These are phyloP conservation scores for Brachyhypopomus gauderio DNA, from an alignment of 2,113 vertebrate genomes.

Conservation along the genomic window DNA sequence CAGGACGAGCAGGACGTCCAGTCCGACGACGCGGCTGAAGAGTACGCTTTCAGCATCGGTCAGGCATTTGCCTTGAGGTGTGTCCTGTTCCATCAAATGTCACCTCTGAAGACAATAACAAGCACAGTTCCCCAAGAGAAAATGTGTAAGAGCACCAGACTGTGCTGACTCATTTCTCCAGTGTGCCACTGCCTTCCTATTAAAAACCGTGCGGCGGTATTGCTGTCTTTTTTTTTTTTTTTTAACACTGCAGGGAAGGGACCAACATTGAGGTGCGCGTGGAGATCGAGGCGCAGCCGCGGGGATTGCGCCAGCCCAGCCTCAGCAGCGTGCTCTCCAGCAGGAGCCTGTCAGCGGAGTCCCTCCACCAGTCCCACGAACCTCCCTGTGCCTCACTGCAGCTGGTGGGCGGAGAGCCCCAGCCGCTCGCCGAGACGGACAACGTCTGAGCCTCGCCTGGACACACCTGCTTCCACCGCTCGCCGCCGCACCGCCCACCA, in stretches of 20 bases:
- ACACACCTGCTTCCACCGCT: slow-evolving; percentile 58
- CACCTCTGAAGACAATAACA: background rate
- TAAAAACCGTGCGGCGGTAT: background rate
- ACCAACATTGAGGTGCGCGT: slow-evolving; percentile 82
- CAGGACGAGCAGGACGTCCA: slow-evolving; percentile 58
- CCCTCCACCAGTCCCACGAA: slow-evolving; percentile 75
- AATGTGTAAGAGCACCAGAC: background rate
- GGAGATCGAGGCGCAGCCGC: slow-evolving; percentile 77
- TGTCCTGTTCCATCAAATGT: slow-evolving; percentile 17
- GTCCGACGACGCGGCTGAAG: slow-evolving; percentile 65
- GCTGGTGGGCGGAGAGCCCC: slow-evolving; percentile 52
- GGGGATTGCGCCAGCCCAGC: slow-evolving; percentile 73
- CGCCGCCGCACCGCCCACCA: slow-evolving; percentile 63
- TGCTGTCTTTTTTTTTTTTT: slow-evolving; percentile 18
- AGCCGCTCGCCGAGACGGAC: slow-evolving; percentile 65
- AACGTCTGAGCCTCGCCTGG: slow-evolving; percentile 64
- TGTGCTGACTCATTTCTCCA: background rate
- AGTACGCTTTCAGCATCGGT: slow-evolving; percentile 62
- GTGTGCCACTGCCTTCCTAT: background rate
- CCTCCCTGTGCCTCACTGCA: slow-evolving; percentile 68
- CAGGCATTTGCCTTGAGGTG: slow-evolving; percentile 71
- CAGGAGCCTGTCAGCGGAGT: slow-evolving; percentile 79
- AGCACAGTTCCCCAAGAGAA: too few relatives aligned
- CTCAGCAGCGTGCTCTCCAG: slow-evolving; percentile 79
- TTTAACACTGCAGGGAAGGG: slow-evolving; percentile 70